Conservation (phyloP, 2,888 invertebrate genomes). For the Morpho deidamia region DNA sequence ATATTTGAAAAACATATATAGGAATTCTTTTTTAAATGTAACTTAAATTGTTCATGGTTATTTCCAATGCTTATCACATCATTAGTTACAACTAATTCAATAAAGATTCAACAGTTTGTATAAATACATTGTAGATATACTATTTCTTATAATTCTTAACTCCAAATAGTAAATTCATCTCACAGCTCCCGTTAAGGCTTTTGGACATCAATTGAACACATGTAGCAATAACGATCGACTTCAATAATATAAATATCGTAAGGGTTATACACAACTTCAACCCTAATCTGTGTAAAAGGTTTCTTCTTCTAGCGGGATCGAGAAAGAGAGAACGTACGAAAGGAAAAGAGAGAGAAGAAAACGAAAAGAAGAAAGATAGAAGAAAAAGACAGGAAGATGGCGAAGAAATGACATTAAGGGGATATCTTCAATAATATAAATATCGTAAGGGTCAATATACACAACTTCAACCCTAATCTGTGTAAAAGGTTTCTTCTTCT, state of each 20-base stretch:
- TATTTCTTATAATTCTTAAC: constrained; percentile 14
- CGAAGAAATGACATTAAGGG: no score
- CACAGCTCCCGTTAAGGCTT: constrained; percentile 73
- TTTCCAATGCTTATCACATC: not conserved
- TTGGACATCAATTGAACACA: constrained; percentile 66
- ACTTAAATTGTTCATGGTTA: not conserved
- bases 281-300: no score
- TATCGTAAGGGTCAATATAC: not conserved
- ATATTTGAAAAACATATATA: no score
- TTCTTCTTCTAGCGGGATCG: no score
- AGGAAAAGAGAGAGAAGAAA: no score
- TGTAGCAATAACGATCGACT: constrained; percentile 34
- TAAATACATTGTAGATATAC: constrained; percentile 20
- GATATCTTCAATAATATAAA: constrained; percentile 26
- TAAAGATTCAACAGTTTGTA: constrained; percentile 16
- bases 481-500: no score
- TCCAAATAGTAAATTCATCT: constrained; percentile 50
- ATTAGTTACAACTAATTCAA: not conserved
- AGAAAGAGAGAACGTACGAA: no score
- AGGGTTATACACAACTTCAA: no score
- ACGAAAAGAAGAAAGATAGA: no score
- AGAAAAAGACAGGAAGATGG: no score
- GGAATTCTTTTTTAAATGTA: no score
- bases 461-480: no score
- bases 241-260: constrained; percentile 15